Conservation (phyloP, 1,140 invertebrate genomes). For the Drosophila trapezifrons region DNA sequence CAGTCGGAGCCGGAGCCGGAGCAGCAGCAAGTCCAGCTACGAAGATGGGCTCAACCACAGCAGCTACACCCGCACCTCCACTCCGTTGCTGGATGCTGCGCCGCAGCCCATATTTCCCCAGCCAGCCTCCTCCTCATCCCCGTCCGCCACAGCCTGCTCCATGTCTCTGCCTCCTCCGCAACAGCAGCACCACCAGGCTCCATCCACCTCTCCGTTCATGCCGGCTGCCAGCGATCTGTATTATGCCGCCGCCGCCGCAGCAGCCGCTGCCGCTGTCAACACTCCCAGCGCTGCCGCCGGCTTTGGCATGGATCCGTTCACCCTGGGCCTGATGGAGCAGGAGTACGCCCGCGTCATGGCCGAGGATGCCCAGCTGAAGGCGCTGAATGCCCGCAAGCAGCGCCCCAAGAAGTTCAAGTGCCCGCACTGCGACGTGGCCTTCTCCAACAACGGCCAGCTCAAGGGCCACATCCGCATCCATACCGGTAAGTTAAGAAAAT, state of each 20-base stretch:
- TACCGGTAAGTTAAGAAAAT: conserved; percentile 87
- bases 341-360: conserved; percentile 88
- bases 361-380: conserved; percentile 88
- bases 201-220: conserved; percentile 62
- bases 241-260: conserved; percentile 72
- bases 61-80: conserved; percentile 68
- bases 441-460: conserved; percentile 96
- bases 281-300: conserved; percentile 32
- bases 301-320: conserved; percentile 78
- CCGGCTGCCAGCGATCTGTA: conserved; percentile 64
- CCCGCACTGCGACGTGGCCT: conserved; percentile 94
- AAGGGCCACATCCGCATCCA: conserved; percentile 96
- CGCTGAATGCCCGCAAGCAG: conserved; percentile 89
- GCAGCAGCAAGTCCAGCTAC: conserved; percentile 64
- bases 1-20: conserved; percentile 17
- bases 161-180: conserved; percentile 40
- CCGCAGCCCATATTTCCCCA: conserved; percentile 52
- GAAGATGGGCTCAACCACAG: conserved; percentile 66
- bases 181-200: conserved; percentile 37
- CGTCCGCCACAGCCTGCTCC: conserved; percentile 7
- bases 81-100: conserved; percentile 52
- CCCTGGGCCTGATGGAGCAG: conserved; percentile 85
- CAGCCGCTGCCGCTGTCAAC: conserved; percentile 53
- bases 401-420: conserved; percentile 95
- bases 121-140: conserved; percentile 7